Evolutionary conservation across 1,140 invertebrate genomes (phyloP), one percentile per base, ranked within the genome.

Genomic region (Phymorhynchus buccinoides): DNA sequence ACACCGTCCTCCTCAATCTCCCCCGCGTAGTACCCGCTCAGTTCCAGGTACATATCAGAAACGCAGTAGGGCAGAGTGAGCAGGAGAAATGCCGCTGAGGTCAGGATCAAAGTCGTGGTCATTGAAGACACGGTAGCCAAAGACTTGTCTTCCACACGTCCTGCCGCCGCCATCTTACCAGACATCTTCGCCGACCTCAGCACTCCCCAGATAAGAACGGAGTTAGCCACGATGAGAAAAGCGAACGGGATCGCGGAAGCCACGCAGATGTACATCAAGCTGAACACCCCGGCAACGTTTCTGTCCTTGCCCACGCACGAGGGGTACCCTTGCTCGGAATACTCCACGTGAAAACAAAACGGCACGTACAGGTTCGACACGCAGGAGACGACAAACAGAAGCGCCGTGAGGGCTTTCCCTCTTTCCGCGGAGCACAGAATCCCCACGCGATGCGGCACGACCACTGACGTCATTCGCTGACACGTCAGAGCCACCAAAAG

Each of bases 381-480:
- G 32, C 52, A 35, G 4, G 83, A 4, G 22, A 75, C 48, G 3
- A 48, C 41, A 37, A 82, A 35, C 4, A 84, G 84, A 7, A 80
- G 6, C 7, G 30, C 73, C 22, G 80, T 42, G 18, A 80, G 35
- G 1, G 73, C 35, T 22, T 18, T 37, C 16, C 81, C 84, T 37
- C 32, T 78, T n/a, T 42, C 48, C 35, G 0, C 56, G 6, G 86
- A 88, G 68, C 87, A 90, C 6, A 86, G 73, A 6, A 9, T 41
- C 39, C 84, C 85, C 6, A 86, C 85, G 30, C 86, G 86, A 37
- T 88, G 87, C 9, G 90, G 90, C 48, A 87, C 48, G 78, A 86
- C 89, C 3, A 88, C 88, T 30, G 85, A 86, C 22, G 88, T 87
- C 44, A 88, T 86, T 16, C 90, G 62, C 73, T 91, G 88, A 30